phyloP scores from a whole-genome alignment of 2,113 vertebrate genomes.

The Leptosomus discolor region DNA sequence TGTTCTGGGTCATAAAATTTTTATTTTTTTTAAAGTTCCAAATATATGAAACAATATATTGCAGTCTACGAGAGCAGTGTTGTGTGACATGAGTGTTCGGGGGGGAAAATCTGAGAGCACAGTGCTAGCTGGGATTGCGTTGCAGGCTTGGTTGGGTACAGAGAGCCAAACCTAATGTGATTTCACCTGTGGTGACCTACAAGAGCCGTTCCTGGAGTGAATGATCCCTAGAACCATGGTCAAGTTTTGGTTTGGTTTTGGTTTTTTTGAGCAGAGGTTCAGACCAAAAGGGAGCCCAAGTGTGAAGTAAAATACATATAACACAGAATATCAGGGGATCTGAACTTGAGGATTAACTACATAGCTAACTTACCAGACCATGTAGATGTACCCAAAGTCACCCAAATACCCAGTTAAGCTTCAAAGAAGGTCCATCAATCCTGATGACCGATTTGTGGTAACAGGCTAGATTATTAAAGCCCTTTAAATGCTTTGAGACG shows the following conservation, averaged over 20 bases:
- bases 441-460: neutral
- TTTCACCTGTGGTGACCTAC: neutral
- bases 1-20: neutral
- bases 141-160: neutral
- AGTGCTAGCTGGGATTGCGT: neutral
- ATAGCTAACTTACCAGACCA: neutral
- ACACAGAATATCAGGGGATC: fast-evolving
- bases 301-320: neutral
- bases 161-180: neutral
- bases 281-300: neutral
- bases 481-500: neutral
- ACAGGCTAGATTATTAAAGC: neutral
- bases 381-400: neutral
- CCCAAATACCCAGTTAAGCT: neutral
- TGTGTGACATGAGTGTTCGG: neutral
- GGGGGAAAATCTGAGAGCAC: neutral
- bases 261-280: neutral
- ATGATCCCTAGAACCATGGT: neutral
- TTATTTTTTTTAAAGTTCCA: neutral
- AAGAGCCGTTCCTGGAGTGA: neutral
- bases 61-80: neutral
- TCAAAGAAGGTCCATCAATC: neutral
- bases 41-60: neutral
- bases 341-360: neutral
- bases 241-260: neutral